Conservation (phyloP, 2,888 invertebrate genomes). For the Neria commutata region DNA sequence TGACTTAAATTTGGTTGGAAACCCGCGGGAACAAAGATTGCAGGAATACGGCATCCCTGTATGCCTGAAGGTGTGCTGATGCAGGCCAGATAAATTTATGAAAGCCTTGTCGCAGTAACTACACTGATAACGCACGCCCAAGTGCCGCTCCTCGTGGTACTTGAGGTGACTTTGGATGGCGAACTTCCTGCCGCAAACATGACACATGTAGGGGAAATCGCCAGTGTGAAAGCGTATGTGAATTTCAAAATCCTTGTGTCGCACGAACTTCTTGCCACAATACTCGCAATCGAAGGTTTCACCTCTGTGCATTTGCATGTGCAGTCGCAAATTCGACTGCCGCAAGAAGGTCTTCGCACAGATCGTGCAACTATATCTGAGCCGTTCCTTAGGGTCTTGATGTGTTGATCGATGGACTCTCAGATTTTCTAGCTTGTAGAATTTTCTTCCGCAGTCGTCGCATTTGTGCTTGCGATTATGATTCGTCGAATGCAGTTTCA, state of each 20-base stretch:
- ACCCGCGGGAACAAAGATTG: conserved; percentile 33
- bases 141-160: conserved; percentile 35
- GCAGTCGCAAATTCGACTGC: conserved; percentile 34
- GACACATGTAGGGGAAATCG: conserved; percentile 36
- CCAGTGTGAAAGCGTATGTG: conserved; percentile 40
- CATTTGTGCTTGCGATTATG: conserved; percentile 34
- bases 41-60: conserved; percentile 36
- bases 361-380: conserved; percentile 30
- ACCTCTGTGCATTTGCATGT: conserved; percentile 41
- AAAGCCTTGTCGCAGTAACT: conserved; percentile 31
- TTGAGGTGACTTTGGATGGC: conserved; percentile 37
- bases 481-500: conserved; percentile 31
- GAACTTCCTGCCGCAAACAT: conserved; percentile 32
- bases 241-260: conserved; percentile 34
- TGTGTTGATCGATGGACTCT: conserved; percentile 31
- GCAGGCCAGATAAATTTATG: conserved; percentile 34
- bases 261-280: conserved; percentile 38
- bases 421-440: conserved; percentile 31
- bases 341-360: conserved; percentile 37
- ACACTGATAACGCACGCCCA: conserved; percentile 35
- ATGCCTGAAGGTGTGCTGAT: conserved; percentile 36
- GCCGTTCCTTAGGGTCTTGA: conserved; percentile 29
- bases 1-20: conserved; percentile 37
- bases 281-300: conserved; percentile 37
- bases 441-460: conserved; percentile 31